Conservation (phyloP, 2,113 vertebrate genomes). For the Dendrocopos noguchii region DNA sequence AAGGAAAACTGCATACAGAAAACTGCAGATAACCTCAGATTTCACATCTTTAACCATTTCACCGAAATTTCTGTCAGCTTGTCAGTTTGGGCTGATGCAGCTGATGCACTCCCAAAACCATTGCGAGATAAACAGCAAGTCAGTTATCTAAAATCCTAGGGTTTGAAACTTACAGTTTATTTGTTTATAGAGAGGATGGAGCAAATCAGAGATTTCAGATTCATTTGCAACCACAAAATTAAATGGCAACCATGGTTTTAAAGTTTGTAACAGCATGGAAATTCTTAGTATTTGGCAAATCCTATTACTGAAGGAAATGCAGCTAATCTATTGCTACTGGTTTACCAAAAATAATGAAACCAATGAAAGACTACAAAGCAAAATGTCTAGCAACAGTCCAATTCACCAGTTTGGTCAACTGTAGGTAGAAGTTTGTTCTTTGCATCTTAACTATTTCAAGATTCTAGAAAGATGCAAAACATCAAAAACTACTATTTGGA, state of each 20-base stretch:
- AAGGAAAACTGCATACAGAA: not conserved
- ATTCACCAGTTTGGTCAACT: not conserved
- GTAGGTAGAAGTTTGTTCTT: not conserved
- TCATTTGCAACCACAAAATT: constrained; percentile 18
- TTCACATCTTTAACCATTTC: not conserved
- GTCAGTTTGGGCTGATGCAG: not conserved
- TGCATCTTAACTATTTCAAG: not conserved
- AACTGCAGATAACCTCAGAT: not conserved
- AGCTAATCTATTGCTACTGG: not conserved
- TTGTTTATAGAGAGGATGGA: constrained; percentile 11
- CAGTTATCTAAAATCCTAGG: not conserved
- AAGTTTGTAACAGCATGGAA: not conserved
- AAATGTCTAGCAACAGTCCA: not conserved
- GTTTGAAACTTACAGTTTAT: not conserved
- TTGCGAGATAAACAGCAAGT: not conserved
- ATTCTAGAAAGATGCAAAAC: not conserved
- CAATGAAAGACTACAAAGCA: not conserved
- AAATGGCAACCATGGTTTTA: not conserved
- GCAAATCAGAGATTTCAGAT: constrained; percentile 19
- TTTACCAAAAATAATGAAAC: not conserved
- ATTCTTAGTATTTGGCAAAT: not conserved
- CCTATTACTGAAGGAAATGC: not conserved
- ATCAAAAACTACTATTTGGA: not conserved
- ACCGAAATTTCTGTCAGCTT: not conserved
- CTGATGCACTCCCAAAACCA: not conserved